Evolutionary conservation across 2,797 vertebrate genomes (phyloP).

Genomic region (Malurus splendens): DNA sequence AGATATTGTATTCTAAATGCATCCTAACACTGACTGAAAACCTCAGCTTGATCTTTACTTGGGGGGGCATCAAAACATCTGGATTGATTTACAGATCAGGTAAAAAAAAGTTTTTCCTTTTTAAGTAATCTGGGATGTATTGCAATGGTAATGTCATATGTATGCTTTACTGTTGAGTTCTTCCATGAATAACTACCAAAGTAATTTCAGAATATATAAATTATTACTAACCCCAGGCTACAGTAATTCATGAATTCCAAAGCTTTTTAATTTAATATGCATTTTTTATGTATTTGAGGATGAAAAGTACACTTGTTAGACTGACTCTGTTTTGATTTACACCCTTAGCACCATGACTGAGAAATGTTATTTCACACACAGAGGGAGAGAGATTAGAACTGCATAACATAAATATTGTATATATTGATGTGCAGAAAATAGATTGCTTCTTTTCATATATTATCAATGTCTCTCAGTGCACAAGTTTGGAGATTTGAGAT

Average conservation of each 20-base stretch:
- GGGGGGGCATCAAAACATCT: background rate
- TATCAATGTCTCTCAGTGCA: background rate
- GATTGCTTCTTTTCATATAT: background rate
- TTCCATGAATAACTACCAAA: constrained; percentile 9
- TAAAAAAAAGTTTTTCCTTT: background rate
- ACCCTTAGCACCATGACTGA: background rate
- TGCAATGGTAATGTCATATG: background rate
- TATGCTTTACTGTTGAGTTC: background rate
- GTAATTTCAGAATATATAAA: constrained; percentile 40
- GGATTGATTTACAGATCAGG: background rate
- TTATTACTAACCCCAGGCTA: constrained; percentile 18
- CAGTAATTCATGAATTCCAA: constrained; percentile 27
- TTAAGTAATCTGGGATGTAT: background rate
- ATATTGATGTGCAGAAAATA: background rate
- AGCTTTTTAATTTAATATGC: constrained; percentile 38
- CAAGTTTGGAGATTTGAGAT: background rate
- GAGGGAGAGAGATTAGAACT: background rate
- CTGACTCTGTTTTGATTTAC: constrained; percentile 29
- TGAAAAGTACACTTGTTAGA: background rate
- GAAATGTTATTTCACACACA: constrained; percentile 19
- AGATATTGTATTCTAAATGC: background rate
- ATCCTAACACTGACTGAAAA: background rate
- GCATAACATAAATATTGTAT: background rate
- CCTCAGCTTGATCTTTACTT: background rate
- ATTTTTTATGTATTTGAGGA: constrained; percentile 43